Conservation (phyloP, 2,888 invertebrate species). For the Zootermopsis nevadensis region DNA sequence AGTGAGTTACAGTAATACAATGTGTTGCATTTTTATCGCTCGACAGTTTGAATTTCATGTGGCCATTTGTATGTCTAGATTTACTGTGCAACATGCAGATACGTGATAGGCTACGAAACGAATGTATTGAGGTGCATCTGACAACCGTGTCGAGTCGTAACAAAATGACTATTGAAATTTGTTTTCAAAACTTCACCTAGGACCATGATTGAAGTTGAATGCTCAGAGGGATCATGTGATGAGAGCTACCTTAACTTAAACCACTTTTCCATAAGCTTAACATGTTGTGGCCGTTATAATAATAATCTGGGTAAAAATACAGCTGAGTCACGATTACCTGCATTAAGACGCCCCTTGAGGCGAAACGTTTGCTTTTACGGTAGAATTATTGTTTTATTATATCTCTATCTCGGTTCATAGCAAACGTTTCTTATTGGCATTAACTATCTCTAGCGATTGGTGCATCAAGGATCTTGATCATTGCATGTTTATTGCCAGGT, state of each 20-base stretch:
- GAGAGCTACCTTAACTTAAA: background rate
- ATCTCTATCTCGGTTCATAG: background rate
- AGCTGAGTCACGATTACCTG: background rate
- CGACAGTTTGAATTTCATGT: too few species aligned
- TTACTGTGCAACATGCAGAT: too few species aligned
- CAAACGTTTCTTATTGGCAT: conserved; percentile 1
- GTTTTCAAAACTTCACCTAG: background rate
- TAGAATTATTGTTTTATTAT: background rate
- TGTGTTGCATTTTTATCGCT: too few species aligned
- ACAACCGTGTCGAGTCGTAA: too few species aligned
- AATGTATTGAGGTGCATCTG: too few species aligned
- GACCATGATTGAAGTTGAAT: background rate
- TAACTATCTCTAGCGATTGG: background rate
- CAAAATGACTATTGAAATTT: background rate
- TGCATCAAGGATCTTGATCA: background rate
- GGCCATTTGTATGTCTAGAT: too few species aligned
- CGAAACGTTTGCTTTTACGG: background rate
- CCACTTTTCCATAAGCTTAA: background rate
- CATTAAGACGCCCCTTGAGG: background rate
- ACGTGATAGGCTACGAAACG: too few species aligned
- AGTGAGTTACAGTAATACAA: too few species aligned
- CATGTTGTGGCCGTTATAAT: background rate
- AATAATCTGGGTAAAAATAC: background rate
- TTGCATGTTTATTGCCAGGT: background rate
- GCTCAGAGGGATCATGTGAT: background rate